Evolutionary conservation across 2,797 vertebrate genomes (phyloP), one percentile per base, ranked within the genome.

Genomic region (Sebastes reedi): DNA sequence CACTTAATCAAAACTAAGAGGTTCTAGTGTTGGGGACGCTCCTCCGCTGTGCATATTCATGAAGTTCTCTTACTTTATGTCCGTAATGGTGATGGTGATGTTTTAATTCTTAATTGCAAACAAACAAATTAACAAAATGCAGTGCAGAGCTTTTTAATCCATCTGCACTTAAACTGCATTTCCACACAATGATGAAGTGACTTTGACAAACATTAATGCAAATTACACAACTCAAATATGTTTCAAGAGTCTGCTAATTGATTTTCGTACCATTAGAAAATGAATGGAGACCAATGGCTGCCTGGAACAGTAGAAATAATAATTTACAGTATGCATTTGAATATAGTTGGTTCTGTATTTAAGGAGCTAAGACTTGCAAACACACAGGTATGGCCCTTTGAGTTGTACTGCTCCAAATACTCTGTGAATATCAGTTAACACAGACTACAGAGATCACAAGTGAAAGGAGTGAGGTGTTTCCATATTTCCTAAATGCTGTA

Each of bases 171-270:
- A 12, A 61, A 56, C 5, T 30, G 14, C 22, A 11, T 58, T 46
- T 4, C 2, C 36, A 34, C 29, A 18, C 30, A n/a, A 18, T 8
- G 14, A 69, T 70, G 25, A 60, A 25, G 22, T 67, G 29, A 72
- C 50, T 77, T 10, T 81, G 65, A 70, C 34, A 36, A 64, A 74
- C 55, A 24, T 29, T 46, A 56, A 79, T 66, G 32, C 52, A 56
- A 16, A 62, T 77, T 70, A 62, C 3, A 75, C 67, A 39, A 50
- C 39, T 69, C 9, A 36, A 54, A 24, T 4, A 4, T 1, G 12
- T 58, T 75, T 74, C 27, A 39, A 58, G 58, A 72, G 69, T 46
- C 30, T 18, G 22, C 22, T 25, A 32, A 79, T 5, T 60, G 56
- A 24, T 74, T 74, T 70, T 24, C 1, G 22, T 32, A 11, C 46